Evolutionary conservation across 2,113 vertebrate species (phyloP), one percentile per base, ranked within the genome.

Genomic region (Sisor rabdophorus): DNA sequence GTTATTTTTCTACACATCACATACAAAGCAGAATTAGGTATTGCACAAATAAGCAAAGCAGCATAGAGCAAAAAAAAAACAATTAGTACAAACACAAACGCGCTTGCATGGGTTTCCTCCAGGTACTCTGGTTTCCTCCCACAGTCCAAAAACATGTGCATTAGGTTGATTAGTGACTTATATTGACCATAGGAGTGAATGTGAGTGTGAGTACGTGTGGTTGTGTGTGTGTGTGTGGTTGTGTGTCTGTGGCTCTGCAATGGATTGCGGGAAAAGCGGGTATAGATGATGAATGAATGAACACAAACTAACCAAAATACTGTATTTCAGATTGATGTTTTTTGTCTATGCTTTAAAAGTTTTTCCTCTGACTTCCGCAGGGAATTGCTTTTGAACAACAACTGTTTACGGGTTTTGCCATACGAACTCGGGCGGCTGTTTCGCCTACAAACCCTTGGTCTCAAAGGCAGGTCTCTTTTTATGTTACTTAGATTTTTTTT

Each of bases 371-470:
- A 59, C 40, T 70, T 56, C 81, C 88, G 53, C 91, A 99, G 97
- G 97, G 97, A 99, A 95, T 96, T 99, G 92, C 95, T 98, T 95
- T 98, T 99, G 93, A 99, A 99, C 94, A 95, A 99, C 94, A 99
- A 99, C 94, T 93, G 97, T 90, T 93, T 99, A 93, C 94, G 97
- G 92, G 96, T 98, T 95, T 95, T 99, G 92, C 97, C 97, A 94
- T 99, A 97, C 60, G 97, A 99, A 93, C 96, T 99, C 89, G 97
- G 97, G 87, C 94, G 95, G 87, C 94, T 99, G 88, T 99, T 99
- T 93, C 95, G 95, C 92, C 89, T 99, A 78, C 97, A 99, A 90
- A 98, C 93, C 81, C 90, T 99, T 78, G 97, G 97, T 85, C 95
- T 99, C 73, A 99, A 98, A 97, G 97, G 97, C 96, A 75, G 93